Evolutionary conservation across 2,113 vertebrate genomes (phyloP), one percentile per base, ranked within the genome.

Genomic region (Salminus brasiliensis): DNA sequence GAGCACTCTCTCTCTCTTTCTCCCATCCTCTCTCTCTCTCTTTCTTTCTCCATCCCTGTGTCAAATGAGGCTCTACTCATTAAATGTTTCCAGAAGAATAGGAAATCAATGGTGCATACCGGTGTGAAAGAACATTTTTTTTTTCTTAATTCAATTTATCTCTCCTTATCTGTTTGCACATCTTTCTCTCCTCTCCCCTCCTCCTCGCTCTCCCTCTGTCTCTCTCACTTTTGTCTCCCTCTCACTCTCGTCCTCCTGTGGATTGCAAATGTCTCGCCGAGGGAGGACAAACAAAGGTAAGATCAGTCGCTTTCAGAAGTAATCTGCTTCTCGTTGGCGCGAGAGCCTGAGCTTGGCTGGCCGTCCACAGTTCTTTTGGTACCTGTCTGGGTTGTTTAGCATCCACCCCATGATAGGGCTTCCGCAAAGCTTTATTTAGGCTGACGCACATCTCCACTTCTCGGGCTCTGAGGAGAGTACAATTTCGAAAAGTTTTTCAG

Each of bases 81-180:
- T 93, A 93, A 93, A 92, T 92, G 89, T 93, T 93, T 93, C 91
- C 86, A 85, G 91, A 89, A 92, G 90, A 93, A 92, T 92, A 90
- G 90, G 88, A 90, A 93, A 93, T 93, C 92, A 93, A 93, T 92
- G 91, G 89, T 88, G 90, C 90, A 88, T 91, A 88, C 87, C 84
- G 81, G 86, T 89, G 89, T 86, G 84, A 85, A 73, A 87, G 90
- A 91, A 92, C 87, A 55, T 63, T 57, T 57, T 79, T 75, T 75
- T 70, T 84, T 60, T 59, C 84, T 89, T 92, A 85, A 92, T 92
- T 92, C 89, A 90, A 90, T 92, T 91, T 85, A 84, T 84, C 83
- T 76, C 83, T 80, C 75, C 79, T 74, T 90, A 88, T 91, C 89
- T 84, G 76, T 89, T 89, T 87, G 84, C 87, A 81, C 81, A 85